These are phyloP conservation scores for Muscicapa comitata DNA, from an alignment of 2,797 vertebrate genomes.

Conservation along the genomic window DNA sequence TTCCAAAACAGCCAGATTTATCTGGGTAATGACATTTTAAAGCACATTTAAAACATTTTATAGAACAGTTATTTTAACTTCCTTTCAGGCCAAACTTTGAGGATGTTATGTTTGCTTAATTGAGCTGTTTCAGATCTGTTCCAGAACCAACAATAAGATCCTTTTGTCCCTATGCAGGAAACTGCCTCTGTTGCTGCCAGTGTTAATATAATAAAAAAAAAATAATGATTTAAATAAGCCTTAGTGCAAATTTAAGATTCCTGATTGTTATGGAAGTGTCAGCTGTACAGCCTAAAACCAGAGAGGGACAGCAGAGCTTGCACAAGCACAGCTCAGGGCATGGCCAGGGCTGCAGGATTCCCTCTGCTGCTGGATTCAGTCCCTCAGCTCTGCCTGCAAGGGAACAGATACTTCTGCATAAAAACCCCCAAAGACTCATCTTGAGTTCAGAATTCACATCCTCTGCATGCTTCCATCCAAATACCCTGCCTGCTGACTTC, in stretches of 20 bases:
- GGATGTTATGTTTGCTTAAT: constrained; percentile 49
- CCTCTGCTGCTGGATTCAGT: not conserved
- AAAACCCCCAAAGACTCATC: not conserved
- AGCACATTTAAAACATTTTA: constrained; percentile 45
- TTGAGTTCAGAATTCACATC: not conserved
- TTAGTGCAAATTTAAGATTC: not conserved
- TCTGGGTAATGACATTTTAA: constrained; percentile 58
- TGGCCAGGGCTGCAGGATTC: not conserved
- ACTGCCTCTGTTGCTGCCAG: not conserved
- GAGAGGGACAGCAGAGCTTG: not conserved
- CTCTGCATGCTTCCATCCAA: not conserved
- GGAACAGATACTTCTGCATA: not conserved
- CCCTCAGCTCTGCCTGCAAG: not conserved
- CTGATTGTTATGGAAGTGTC: not conserved
- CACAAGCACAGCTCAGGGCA: not conserved
- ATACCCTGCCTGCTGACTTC: not conserved
- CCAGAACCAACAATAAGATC: constrained; percentile 16
- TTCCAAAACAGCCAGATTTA: constrained; percentile 39
- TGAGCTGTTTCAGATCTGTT: constrained; percentile 22
- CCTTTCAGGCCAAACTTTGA: constrained; percentile 13
- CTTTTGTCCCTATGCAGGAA: not conserved
- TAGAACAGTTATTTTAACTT: constrained; percentile 46
- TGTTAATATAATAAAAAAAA: not conserved
- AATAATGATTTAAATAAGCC: constrained; percentile 12
- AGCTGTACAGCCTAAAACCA: not conserved